A percentile compares a stretch with the other conserved stretches of the same genome.
phyloP scores from a whole-genome alignment of 2,888 invertebrate species.

The Philereme transversata region DNA sequence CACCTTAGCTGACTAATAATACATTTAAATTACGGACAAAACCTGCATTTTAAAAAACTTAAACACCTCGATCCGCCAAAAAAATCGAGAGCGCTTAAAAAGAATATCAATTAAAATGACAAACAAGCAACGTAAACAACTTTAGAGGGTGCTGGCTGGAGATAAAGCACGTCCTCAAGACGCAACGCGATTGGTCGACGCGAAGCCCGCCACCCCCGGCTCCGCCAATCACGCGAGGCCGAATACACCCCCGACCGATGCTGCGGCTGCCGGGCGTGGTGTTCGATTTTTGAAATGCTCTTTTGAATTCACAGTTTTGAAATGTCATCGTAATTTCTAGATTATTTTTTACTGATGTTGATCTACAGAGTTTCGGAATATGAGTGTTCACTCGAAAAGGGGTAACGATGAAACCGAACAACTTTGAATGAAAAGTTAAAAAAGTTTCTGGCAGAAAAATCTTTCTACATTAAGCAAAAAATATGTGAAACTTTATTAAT shows the following conservation, averaged over 20 bases:
- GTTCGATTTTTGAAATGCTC: constrained; percentile 38
- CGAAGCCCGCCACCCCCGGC: constrained; percentile 49
- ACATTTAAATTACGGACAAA: too few species aligned
- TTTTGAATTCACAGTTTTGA: constrained; percentile 41
- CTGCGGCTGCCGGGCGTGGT: constrained; percentile 22
- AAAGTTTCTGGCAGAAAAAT: too few species aligned
- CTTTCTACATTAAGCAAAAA: too few species aligned
- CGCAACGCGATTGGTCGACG: constrained; percentile 59
- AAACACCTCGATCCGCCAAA: constrained; percentile 36
- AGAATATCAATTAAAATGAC: constrained; percentile 74
- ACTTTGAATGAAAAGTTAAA: too few species aligned
- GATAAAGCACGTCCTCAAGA: constrained; percentile 72
- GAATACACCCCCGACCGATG: constrained; percentile 50
- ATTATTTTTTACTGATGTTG: not conserved
- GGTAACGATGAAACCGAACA: too few species aligned
- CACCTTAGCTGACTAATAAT: too few species aligned
- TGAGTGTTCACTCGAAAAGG: too few species aligned
- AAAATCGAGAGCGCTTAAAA: constrained; percentile 55
- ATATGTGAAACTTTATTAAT: too few species aligned
- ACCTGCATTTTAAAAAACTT: constrained; percentile 27
- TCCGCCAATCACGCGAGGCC: constrained; percentile 57
- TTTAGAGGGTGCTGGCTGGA: constrained; percentile 65
- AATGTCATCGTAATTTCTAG: constrained; percentile 40
- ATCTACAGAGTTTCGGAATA: too few species aligned
- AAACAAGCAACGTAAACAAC: constrained; percentile 81